Base-by-base conservation (phyloP, 1,140 invertebrate genomes). In the Aphaenogaster rudis region DNA sequence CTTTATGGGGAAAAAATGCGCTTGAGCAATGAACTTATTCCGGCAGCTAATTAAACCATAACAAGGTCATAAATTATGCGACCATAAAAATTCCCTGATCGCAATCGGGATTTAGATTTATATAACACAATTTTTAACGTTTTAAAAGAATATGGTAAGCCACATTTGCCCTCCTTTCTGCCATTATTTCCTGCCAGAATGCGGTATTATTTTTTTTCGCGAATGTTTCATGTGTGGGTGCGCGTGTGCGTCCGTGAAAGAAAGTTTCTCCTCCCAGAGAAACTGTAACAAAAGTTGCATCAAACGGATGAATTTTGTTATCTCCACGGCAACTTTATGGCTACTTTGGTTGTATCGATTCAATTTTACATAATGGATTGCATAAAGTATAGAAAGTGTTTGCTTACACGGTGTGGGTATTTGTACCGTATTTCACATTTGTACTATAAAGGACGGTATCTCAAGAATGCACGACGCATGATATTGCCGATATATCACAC, bases 401-500 rank as follows among this genome's bases (percentile, higher is more conserved):
- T 28, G 3, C 15, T 84, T 74, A 74, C 15, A 48, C 1, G 7
- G 4, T 13, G 45, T 13, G 64, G 6, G 42, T 15, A 81, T 81
- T 84, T 74, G 15, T 81, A 17, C 7, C 9, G 17, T 28, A 48
- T 69, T 67, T 71, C 36, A 2, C 28, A 59, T 82, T 82, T 84
- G 48, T 74, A 11, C 13, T 13, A 36, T 50, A 76, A 84, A 84
- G 59, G 42, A 63, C 2, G 13, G 57, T 17, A 36, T n/a, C 50
- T 74, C 59, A 52, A 57, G 36, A 50, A 76, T n/a, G 33, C 50
- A n/a, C 66, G 50, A 81, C 67, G 54, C 69, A 48, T 50, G 45
- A 71, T 89, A 86, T 89, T 33, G 82, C 59, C 77, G 21, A 90
- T 89, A 82, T 77, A 90, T 90, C 74, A 59, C 3, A 13, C 42